Conservation (phyloP, 1,140 invertebrate species). For the Tetranychus urticae region DNA sequence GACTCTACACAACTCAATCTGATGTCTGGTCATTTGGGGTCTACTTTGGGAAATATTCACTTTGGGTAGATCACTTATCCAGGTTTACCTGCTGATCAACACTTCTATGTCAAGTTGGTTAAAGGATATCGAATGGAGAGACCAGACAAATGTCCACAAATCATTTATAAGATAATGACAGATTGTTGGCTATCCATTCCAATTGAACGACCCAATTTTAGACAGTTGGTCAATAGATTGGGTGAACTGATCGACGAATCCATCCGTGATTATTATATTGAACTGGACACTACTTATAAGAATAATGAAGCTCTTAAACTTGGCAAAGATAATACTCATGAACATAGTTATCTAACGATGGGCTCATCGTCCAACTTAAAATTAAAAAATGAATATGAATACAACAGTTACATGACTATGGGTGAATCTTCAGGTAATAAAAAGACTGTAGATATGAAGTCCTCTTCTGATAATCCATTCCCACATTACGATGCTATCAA, state of each 20-base stretch:
- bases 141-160: conserved; percentile 53
- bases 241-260: conserved; percentile 13
- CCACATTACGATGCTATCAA: too few species aligned
- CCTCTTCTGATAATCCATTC: too few species aligned
- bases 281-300: conserved; percentile 52
- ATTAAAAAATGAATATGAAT: too few species aligned
- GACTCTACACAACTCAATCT: conserved; percentile 53
- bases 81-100: conserved; percentile 50
- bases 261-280: conserved; percentile 37
- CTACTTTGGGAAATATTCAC: conserved; percentile 91
- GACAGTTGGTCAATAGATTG: conserved; percentile 19
- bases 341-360: conserved; percentile 35
- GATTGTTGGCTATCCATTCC: conserved; percentile 52
- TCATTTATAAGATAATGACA: conserved; percentile 48
- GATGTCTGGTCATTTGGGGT: conserved; percentile 63
- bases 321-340: conserved; percentile 39
- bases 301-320: conserved; percentile 28
- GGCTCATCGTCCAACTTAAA: conserved; percentile 26
- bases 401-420: too few species aligned
- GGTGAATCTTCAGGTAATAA: too few species aligned
- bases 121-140: conserved; percentile 50
- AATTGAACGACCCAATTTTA: conserved; percentile 45
- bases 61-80: conserved; percentile 80
- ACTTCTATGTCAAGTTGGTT: conserved; percentile 35
- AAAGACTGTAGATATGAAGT: too few species aligned